phyloP scores from a whole-genome alignment of 2,888 invertebrate genomes.

The Drosophila atripex region DNA sequence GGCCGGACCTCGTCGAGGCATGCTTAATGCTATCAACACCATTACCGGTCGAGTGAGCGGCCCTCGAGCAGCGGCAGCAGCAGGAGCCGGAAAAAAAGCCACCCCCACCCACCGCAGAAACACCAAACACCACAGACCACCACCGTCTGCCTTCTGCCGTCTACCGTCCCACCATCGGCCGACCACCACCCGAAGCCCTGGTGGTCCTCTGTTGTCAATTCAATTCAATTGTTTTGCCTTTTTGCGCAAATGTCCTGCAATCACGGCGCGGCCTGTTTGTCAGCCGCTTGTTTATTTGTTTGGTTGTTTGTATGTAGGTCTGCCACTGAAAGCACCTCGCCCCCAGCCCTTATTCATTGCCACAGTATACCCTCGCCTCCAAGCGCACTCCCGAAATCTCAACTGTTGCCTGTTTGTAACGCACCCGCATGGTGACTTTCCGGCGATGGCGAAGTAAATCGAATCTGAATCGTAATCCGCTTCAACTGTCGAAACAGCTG shows the following conservation, averaged over 20 bases:
- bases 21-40: constrained; percentile 73
- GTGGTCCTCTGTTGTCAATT: constrained; percentile 61
- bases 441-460: constrained; percentile 55
- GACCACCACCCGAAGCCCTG: constrained; percentile 8
- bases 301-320: constrained; percentile 54
- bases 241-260: constrained; percentile 76
- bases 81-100: constrained; percentile 1
- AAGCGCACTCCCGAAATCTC: not conserved
- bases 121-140: constrained; percentile 12
- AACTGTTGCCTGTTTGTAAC: constrained; percentile 59
- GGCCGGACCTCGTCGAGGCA: constrained; percentile 54
- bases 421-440: constrained; percentile 48
- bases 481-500: constrained; percentile 52
- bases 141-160: not conserved
- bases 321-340: constrained; percentile 22
- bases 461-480: constrained; percentile 61
- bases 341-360: not conserved
- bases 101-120: constrained; percentile 21
- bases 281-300: constrained; percentile 61
- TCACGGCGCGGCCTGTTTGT: constrained; percentile 68
- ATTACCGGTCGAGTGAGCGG: constrained; percentile 54
- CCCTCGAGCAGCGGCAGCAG: constrained; percentile 28
- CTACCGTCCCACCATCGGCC: not conserved
- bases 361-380: not conserved
- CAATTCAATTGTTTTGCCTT: constrained; percentile 77